Evolutionary conservation across 2,113 vertebrate genomes (phyloP).

Genomic region (Cyphomyrus plagiostoma): DNA sequence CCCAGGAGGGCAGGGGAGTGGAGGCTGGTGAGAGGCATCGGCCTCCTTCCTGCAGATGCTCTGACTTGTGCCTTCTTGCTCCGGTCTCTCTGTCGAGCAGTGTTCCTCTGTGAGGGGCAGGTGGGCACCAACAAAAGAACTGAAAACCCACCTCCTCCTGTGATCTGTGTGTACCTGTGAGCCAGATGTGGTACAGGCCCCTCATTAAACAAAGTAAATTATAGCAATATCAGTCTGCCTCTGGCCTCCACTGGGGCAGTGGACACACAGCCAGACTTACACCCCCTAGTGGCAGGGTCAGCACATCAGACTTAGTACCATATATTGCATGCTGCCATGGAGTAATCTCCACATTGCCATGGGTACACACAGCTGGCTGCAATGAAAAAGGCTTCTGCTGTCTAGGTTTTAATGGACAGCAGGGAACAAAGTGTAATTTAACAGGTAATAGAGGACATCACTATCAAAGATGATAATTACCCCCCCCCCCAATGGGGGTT

Average conservation of each 20-base stretch:
- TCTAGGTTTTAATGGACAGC: neutral
- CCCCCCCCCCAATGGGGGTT: too few species aligned
- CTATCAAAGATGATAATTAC: neutral
- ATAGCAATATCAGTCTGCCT: neutral
- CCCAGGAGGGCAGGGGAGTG: neutral
- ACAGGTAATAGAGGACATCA: constrained; percentile 4
- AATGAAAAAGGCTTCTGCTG: neutral
- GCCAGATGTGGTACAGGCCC: neutral
- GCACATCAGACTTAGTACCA: neutral
- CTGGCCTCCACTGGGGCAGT: neutral
- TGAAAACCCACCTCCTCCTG: neutral
- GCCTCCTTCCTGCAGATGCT: neutral
- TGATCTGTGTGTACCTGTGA: neutral
- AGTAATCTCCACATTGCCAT: neutral
- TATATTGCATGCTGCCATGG: neutral
- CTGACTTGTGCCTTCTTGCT: neutral
- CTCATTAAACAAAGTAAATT: neutral
- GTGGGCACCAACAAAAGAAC: neutral
- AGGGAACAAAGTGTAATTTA: neutral
- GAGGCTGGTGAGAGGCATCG: neutral
- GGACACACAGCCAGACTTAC: neutral
- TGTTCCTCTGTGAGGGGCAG: neutral
- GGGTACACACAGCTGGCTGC: neutral
- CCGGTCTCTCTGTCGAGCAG: neutral
- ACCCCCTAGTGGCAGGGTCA: neutral